Conservation (phyloP, 2,113 vertebrate genomes). For the Rhombomys opimus region DNA sequence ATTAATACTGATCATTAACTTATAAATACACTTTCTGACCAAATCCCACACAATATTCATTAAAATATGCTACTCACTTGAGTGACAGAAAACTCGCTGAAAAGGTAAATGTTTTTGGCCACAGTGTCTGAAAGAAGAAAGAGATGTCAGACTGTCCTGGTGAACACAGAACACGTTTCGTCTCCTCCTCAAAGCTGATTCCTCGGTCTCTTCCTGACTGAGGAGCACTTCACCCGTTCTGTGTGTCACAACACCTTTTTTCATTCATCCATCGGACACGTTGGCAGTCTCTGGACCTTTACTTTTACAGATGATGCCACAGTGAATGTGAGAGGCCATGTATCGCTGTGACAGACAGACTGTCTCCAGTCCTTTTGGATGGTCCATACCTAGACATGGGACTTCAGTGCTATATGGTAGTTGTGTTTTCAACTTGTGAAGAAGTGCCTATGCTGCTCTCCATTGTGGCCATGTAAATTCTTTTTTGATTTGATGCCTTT, state of each 20-base stretch:
- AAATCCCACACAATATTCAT: background rate
- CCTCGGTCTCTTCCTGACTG: background rate
- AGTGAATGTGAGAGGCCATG: background rate
- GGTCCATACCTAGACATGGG: background rate
- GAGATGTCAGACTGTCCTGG: background rate
- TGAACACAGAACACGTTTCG: background rate
- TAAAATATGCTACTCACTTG: constrained; percentile 64
- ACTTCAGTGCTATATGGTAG: background rate
- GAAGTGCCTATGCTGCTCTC: background rate
- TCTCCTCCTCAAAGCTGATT: background rate
- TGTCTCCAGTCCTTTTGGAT: background rate
- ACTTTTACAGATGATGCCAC: background rate
- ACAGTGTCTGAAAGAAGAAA: constrained; percentile 75
- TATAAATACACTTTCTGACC: background rate
- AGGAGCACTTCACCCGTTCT: background rate
- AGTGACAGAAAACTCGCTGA: constrained; percentile 69
- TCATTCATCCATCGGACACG: background rate
- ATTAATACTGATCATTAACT: background rate
- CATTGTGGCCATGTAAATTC: background rate
- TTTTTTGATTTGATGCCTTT: background rate
- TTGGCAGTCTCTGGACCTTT: no score
- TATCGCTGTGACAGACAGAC: background rate
- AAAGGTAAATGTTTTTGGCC: constrained; percentile 50
- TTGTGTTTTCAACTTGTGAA: background rate
- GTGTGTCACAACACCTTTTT: no score